Evolutionary conservation across 2,113 vertebrate species (phyloP).

Genomic region (Calyptomena viridis): DNA sequence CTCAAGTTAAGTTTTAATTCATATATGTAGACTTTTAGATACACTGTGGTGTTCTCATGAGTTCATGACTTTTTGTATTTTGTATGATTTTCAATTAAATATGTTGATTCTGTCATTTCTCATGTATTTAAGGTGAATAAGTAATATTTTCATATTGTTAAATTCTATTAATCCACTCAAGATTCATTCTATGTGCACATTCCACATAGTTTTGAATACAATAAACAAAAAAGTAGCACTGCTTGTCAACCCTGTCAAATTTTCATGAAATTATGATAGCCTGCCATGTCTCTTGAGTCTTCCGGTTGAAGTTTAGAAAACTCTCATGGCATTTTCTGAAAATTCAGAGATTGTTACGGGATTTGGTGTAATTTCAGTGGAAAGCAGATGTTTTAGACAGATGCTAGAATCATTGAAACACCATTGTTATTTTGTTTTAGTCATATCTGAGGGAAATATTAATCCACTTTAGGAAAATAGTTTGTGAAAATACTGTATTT

Average conservation of each 20-base stretch:
- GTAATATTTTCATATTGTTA: background rate
- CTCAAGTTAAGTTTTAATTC: background rate
- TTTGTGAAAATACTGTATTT: background rate
- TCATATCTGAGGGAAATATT: background rate
- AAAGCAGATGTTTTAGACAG: background rate
- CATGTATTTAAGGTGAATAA: background rate
- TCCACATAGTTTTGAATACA: background rate
- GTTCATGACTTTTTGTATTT: background rate
- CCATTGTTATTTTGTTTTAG: background rate
- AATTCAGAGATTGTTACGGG: background rate
- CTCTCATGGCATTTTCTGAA: background rate
- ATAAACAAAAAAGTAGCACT: background rate
- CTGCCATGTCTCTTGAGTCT: background rate
- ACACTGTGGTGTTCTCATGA: background rate
- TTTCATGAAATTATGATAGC: background rate
- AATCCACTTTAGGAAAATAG: background rate
- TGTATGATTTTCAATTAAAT: background rate
- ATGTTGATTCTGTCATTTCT: background rate
- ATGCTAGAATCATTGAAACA: background rate
- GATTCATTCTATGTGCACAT: background rate
- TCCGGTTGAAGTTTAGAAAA: background rate
- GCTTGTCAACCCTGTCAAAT: background rate
- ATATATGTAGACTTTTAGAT: background rate
- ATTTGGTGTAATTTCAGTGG: background rate
- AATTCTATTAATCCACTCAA: background rate